Base-by-base conservation (phyloP, 2,888 invertebrate species). In the Omphaloscelis lunosa region DNA sequence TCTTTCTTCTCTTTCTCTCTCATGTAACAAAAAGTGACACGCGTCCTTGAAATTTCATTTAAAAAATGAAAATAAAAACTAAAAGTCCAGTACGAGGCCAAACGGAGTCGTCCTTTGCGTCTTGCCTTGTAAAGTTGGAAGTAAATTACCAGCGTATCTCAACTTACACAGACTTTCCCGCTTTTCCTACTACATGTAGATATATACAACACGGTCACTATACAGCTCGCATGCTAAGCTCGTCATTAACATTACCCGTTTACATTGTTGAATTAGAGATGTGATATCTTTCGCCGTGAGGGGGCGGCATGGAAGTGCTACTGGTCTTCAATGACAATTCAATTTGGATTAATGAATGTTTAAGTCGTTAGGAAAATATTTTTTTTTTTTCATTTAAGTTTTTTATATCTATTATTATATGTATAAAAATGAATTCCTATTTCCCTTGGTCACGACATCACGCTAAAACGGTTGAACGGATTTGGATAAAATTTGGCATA, bases 221-320 rank as follows among this genome's bases (percentile, higher is more conserved):
- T 87, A 84, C 86, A 71, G 76, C 85, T 67, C 84, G 88, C 89
- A 90, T 90, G 88, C 78, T 84, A 90, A 89, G 80, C 74, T 70
- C 51, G 75, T 77, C 86, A 84, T 82, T 86, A 81, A 48, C 84
- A 79, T 82, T 74, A 82, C 78, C 58, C 58, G 75, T 85, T 82
- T 71, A 77, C 82, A 65, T 79, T 69, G 68, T 75, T 78, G 61
- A 72, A 62, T 72, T 68, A 77, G 74, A 78, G 65, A 77, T 77
- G 63, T 63, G 70, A 69, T 75, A 75, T 73, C 74, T 65, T 51
- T 75, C 71, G 23, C 17, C 23, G 27, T 29, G 80, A 66, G 76
- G 72, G 80, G 80, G 76, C 56, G 66, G 34, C n/a, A 45, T 66
- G 61, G 66, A 70, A 71, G 34, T 56, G 79, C 82, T 79, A 73